phyloP scores from a whole-genome alignment of 2,113 vertebrate species.

The Cricetomys ansorgei region DNA sequence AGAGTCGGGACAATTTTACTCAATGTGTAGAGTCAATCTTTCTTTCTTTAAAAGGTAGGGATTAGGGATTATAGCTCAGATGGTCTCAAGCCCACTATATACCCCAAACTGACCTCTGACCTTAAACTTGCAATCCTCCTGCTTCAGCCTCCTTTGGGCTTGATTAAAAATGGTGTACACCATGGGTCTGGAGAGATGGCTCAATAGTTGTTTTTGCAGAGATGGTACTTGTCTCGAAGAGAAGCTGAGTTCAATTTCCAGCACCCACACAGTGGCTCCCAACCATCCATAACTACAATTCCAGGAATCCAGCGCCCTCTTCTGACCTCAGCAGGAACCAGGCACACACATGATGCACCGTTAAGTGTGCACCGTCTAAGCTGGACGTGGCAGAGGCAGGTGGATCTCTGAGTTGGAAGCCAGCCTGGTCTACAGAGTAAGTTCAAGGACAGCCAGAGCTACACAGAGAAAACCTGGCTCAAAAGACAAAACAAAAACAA shows the following conservation, averaged over 20 bases:
- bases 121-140: neutral
- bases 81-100: neutral
- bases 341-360: too few species aligned
- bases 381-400: neutral
- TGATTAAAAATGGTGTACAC: neutral
- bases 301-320: too few species aligned
- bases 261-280: too few species aligned
- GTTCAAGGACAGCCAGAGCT: neutral
- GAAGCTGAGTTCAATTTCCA: too few species aligned
- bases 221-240: too few species aligned
- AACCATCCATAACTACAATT: too few species aligned
- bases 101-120: neutral
- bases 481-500: neutral
- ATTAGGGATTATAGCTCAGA: neutral
- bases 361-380: too few species aligned
- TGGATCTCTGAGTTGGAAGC: neutral
- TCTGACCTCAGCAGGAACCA: too few species aligned
- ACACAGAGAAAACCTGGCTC: neutral
- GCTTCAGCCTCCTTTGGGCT: neutral
- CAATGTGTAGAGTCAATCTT: neutral
- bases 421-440: neutral
- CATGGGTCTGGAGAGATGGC: too few species aligned
- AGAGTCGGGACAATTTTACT: neutral
- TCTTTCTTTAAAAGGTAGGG: neutral
- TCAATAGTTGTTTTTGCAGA: too few species aligned